Conservation (phyloP, 2,113 vertebrate genomes). For the Misgurnus anguillicaudatus region DNA sequence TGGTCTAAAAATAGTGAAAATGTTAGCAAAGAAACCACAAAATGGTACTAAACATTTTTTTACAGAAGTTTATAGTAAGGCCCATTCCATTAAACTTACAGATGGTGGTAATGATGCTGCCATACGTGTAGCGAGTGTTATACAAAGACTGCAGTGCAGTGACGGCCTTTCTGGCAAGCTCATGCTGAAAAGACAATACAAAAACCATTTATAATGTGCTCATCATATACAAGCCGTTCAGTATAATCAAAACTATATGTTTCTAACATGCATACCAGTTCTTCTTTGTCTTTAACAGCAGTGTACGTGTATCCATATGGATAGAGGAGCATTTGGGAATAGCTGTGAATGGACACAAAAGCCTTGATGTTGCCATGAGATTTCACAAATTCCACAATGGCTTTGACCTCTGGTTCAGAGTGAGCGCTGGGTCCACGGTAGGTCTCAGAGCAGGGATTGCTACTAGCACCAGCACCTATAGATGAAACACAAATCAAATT, state of each 20-base stretch:
- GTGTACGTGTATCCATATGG: constrained; percentile 84
- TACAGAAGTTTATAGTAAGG: too few relatives aligned
- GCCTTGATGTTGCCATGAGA: constrained; percentile 85
- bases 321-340: constrained; percentile 92
- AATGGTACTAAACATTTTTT: not conserved
- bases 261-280: constrained; percentile 79
- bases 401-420: constrained; percentile 88
- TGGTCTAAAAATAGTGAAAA: constrained; percentile 71
- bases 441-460: constrained; percentile 78
- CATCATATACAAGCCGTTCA: too few relatives aligned
- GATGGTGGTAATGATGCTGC: constrained; percentile 88
- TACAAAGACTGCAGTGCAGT: constrained; percentile 79
- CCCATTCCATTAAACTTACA: constrained; percentile 77
- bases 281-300: constrained; percentile 62
- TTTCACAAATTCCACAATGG: constrained; percentile 91
- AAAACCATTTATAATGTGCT: not conserved
- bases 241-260: not conserved
- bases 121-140: constrained; percentile 79
- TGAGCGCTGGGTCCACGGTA: constrained; percentile 80
- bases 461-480: constrained; percentile 81
- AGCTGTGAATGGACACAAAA: constrained; percentile 93
- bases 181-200: constrained; percentile 68
- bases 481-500: not conserved
- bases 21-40: not conserved
- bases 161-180: constrained; percentile 76